A percentile compares a stretch with the other conserved stretches of the same genome.
phyloP scores from a whole-genome alignment of 1,140 invertebrate species.

The Antheraea mylitta region DNA sequence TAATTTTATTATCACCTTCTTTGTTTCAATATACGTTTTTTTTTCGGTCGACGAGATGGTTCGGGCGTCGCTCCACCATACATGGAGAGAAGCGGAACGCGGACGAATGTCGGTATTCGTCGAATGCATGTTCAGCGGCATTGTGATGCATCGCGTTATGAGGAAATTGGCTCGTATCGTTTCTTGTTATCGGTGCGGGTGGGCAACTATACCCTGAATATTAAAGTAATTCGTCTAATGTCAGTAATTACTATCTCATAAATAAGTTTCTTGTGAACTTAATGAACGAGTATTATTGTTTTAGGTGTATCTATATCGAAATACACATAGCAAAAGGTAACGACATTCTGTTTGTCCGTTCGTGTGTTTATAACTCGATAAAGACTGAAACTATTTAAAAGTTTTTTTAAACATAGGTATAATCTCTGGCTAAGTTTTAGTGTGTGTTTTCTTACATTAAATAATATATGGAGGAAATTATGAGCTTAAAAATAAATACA shows the following conservation, averaged over 20 bases:
- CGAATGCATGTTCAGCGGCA: constrained; percentile 7
- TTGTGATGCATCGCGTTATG: constrained; percentile 14
- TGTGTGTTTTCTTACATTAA: too few relatives aligned
- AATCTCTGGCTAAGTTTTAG: too few relatives aligned
- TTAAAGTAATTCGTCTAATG: background rate
- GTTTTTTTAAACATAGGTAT: too few relatives aligned
- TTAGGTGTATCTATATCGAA: too few relatives aligned
- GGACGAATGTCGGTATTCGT: constrained; percentile 1
- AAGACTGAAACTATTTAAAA: too few relatives aligned
- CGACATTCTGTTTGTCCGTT: too few relatives aligned
- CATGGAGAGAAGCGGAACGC: background rate
- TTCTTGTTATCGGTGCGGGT: constrained; percentile 3
- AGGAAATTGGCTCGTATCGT: constrained; percentile 10
- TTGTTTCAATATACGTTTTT: constrained; percentile 35
- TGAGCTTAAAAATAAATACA: too few relatives aligned
- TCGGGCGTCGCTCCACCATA: constrained; percentile 10
- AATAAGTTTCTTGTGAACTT: background rate
- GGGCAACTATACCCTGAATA: background rate
- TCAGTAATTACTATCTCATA: background rate
- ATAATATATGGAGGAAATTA: too few relatives aligned
- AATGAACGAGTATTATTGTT: background rate
- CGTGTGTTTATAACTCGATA: too few relatives aligned
- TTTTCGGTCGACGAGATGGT: constrained; percentile 5
- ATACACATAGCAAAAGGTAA: too few relatives aligned
- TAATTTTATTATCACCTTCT: constrained; percentile 66